phyloP scores from a whole-genome alignment of 2,797 vertebrate genomes.

The Betta splendens region DNA sequence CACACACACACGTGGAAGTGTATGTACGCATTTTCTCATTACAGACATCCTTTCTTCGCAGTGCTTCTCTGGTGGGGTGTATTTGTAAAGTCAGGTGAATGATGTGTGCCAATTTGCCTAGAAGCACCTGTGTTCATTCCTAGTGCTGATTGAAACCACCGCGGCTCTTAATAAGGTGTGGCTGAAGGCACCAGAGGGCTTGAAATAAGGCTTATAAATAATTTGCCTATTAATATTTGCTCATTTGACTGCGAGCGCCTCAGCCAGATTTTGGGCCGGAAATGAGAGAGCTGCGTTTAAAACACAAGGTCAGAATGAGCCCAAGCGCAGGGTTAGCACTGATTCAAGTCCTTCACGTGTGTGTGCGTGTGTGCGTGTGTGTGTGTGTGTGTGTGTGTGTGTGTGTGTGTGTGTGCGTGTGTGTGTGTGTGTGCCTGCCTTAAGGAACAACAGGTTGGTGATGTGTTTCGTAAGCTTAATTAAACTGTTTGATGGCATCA shows the following conservation, averaged over 20 bases:
- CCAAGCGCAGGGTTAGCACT: constrained; percentile 26
- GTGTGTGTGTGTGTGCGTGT: constrained; percentile 5
- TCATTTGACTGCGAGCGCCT: constrained; percentile 33
- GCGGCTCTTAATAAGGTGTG: constrained; percentile 56
- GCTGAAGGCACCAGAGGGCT: constrained; percentile 61
- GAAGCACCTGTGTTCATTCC: constrained; percentile 48
- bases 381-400: too few species aligned
- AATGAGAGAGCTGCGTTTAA: constrained; percentile 33
- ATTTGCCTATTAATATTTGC: constrained; percentile 61
- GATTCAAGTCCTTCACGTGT: constrained; percentile 32
- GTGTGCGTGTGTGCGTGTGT: constrained; percentile 5
- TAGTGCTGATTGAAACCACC: constrained; percentile 58
- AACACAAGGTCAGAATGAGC: constrained; percentile 36
- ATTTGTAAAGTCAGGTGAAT: constrained; percentile 23
- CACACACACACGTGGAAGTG: constrained; percentile 10
- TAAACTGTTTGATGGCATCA: constrained; percentile 43
- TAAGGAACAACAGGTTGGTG: constrained; percentile 43
- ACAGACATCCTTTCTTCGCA: constrained; percentile 35
- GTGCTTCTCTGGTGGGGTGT: constrained; percentile 31
- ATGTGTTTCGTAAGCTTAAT: constrained; percentile 62
- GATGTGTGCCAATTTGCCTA: constrained; percentile 39
- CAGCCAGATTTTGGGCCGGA: constrained; percentile 39
- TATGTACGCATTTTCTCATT: constrained; percentile 57
- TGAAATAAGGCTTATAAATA: constrained; percentile 61
- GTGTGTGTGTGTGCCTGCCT: constrained; percentile 24